Evolutionary conservation across 2,797 vertebrate genomes (phyloP).

Genomic region (Apogon talboti): DNA sequence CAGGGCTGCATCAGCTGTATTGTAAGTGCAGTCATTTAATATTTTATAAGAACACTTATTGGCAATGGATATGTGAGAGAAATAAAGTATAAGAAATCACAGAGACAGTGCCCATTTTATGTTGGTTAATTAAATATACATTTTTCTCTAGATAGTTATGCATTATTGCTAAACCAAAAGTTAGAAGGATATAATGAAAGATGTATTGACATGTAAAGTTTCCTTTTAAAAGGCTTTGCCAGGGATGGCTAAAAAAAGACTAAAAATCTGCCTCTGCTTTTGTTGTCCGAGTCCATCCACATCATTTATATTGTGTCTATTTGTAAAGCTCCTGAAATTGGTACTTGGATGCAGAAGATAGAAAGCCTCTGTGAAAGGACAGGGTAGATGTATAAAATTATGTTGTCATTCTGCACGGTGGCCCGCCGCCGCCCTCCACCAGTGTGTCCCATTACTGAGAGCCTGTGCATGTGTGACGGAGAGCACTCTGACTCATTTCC

Average conservation of each 20-base stretch:
- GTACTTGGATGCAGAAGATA: neutral
- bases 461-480: constrained; percentile 43
- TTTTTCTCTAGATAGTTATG: no score
- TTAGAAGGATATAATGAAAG: no score
- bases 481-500: constrained; percentile 55
- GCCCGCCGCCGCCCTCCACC: neutral
- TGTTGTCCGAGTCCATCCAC: neutral
- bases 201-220: no score
- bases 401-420: constrained; percentile 18
- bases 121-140: no score
- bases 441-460: constrained; percentile 30
- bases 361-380: constrained; percentile 9
- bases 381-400: constrained; percentile 21
- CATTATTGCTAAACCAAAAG: no score
- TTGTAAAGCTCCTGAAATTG: constrained; percentile 8
- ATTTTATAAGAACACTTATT: constrained; percentile 1
- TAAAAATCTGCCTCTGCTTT: neutral
- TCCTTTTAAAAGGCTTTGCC: no score
- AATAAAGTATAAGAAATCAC: neutral
- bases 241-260: no score
- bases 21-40: neutral
- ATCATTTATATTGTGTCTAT: constrained; percentile 2
- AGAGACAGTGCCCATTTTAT: neutral
- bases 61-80: neutral
- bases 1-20: constrained; percentile 17